Evolutionary conservation across 2,797 vertebrate genomes (phyloP).

Genomic region (Acestrorhynchus altus): DNA sequence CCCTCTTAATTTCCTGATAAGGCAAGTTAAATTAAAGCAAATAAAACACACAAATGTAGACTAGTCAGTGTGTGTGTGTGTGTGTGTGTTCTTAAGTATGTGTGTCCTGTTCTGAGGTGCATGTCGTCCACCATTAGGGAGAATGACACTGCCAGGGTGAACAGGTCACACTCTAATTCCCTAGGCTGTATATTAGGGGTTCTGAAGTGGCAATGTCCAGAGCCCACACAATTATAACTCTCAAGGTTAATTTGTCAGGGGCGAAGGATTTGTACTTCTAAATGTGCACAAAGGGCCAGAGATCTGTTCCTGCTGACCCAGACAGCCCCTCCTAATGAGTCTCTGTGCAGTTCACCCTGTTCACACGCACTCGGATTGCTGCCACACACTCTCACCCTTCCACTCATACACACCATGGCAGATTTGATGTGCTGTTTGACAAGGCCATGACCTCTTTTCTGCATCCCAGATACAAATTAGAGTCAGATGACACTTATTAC

Average conservation of each 20-base stretch:
- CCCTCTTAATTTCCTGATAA: neutral
- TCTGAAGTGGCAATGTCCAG: conserved; percentile 21
- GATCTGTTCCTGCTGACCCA: conserved; percentile 65
- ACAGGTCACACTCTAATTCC: conserved; percentile 53
- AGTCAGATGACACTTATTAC: neutral
- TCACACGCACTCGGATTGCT: conserved; percentile 25
- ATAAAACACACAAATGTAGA: no score
- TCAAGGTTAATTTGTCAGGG: conserved; percentile 78
- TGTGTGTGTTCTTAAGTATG: no score
- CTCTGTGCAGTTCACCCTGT: conserved; percentile 31
- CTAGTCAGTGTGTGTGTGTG: no score
- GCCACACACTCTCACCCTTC: conserved; percentile 29
- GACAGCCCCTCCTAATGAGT: conserved; percentile 66
- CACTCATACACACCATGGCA: neutral
- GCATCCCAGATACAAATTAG: neutral
- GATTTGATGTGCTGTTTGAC: conserved; percentile 3
- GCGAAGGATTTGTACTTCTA: conserved; percentile 72
- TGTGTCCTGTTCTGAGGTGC: conserved; percentile 23
- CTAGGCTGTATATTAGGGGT: conserved; percentile 55
- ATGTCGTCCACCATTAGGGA: conserved; percentile 50
- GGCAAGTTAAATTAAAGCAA: neutral
- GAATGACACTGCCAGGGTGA: conserved; percentile 58
- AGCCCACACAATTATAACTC: conserved; percentile 64
- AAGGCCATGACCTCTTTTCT: conserved; percentile 15
- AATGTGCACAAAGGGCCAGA: conserved; percentile 69